Evolutionary conservation across 2,888 invertebrate genomes (phyloP), one percentile per base, ranked within the genome.

Genomic region (Hypena proboscidalis): DNA sequence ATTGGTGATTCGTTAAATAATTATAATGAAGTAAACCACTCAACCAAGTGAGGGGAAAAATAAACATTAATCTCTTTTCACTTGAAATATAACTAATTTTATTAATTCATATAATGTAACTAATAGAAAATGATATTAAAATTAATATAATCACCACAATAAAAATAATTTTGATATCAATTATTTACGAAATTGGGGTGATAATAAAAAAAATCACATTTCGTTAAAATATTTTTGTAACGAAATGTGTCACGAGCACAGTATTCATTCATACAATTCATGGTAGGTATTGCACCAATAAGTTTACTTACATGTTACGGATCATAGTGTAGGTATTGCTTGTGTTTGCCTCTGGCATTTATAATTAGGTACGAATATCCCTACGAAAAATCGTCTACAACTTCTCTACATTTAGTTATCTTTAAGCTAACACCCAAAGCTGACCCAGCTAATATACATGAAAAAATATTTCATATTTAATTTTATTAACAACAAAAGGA

Each of bases 341-440:
- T 54, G 56, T 10, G 17, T 49, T 43, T 49, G 51, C 59, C 45
- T 60, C 58, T 55, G 73, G 73, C 72, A 75, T 61, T 65, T 63
- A 59, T 69, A 58, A 67, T 44, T 68, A 42, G 60, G 72, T 61
- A 73, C 64, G 55, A 77, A 71, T 62, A 72, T 54, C 46, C 61
- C 78, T 80, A 82, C 70, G 47, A 69, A 74, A 65, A 72, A 58
- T 69, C 35, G 34, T 41, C 77, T 82, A 83, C 71, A 41, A 69
- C 66, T 61, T 67, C 58, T 63, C 49, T 52, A 59, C 77, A n/a
- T n/a, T n/a, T n/a, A n/a, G n/a, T n/a, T 82, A 83, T 56, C 54
- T 49, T 71, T 68, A 74, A 54, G 56, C 74, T 70, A 83, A 88
- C 88, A 89, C 74, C 70, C 77, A 89, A 89, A 89, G 89, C 89